These are phyloP conservation scores for Melanotus villosus DNA, from an alignment of 2,888 invertebrate species.

Conservation along the genomic window DNA sequence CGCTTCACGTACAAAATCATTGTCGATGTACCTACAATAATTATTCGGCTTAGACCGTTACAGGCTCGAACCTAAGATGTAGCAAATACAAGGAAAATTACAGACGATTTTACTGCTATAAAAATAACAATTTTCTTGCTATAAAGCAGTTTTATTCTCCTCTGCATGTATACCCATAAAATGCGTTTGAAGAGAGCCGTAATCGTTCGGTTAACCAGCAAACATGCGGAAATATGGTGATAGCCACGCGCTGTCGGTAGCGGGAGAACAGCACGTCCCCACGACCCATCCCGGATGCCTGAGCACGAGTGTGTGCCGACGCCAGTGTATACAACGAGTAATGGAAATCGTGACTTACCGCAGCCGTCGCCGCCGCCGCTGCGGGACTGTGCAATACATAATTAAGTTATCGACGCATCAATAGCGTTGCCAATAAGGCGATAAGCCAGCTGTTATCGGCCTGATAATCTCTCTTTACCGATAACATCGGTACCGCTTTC, in stretches of 20 bases:
- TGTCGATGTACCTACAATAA: conserved; percentile 4
- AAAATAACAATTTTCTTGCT: conserved; percentile 62
- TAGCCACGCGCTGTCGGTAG: conserved; percentile 51
- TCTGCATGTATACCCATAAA: conserved; percentile 59
- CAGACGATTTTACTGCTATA: conserved; percentile 58
- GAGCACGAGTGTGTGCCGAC: conserved; percentile 60
- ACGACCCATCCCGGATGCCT: conserved; percentile 58
- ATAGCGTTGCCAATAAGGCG: conserved; percentile 47
- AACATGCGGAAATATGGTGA: conserved; percentile 56
- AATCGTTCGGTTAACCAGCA: conserved; percentile 59
- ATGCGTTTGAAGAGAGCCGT: conserved; percentile 59
- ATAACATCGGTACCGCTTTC: conserved; percentile 31
- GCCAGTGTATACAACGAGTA: conserved; percentile 64
- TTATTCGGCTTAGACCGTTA: conserved; percentile 13
- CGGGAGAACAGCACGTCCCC: conserved; percentile 58
- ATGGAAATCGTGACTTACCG: conserved; percentile 65
- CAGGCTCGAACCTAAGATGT: not conserved
- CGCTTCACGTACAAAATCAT: conserved; percentile 47
- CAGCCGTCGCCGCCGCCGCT: conserved; percentile 51
- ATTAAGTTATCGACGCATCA: conserved; percentile 57
- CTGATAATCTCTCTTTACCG: conserved; percentile 40
- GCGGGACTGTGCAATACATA: conserved; percentile 55
- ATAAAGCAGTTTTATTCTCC: conserved; percentile 62
- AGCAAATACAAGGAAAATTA: conserved; percentile 50
- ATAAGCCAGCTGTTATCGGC: conserved; percentile 47